Base-by-base conservation (phyloP, 2,113 vertebrate species). In the Hydrolagus affinis region DNA sequence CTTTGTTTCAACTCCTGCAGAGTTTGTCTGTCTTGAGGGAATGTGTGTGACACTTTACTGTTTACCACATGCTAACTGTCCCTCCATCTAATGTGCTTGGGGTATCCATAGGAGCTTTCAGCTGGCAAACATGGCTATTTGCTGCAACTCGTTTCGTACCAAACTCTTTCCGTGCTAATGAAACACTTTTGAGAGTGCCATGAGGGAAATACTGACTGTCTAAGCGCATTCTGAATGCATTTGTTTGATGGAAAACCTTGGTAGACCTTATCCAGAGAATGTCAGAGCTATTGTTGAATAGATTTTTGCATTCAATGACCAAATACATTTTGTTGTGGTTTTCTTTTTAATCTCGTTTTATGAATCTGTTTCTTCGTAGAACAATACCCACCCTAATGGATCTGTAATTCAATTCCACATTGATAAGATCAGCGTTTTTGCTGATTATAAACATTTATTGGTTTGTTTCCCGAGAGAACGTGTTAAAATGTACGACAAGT, bases 171-270 rank as follows among this genome's bases (percentile, higher is more conserved):
- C 21, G 62, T 14, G 21, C 10, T 66, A 83, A 32, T 66, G n/a
- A 83, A 66, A 66, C 8, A 28, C 30, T 1, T 30, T 66, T 83
- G 23, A 3, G 66, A 83, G 28, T 83, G 23, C 78, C 78, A 32
- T 83, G 25, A 66, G 62, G 62, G 25, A 83, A 83, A 66, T 66
- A 19, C 25, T 21, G 78, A 64, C 66, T 83, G 66, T 83, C 78
- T 21, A 15, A 19, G 25, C 64, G 28, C 62, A 3, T 66, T 12
- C 28, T 25, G 14, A 32, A 23, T 4, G 62, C 60, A 68, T 59
- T 28, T 28, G 66, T 30, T 4, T 66, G 30, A 15, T 75, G 11
- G 23, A 64, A 66, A 28, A 21, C 3, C 25, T 66, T 32, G 30
- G 23, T 57, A 17, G 28, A 64, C 64, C 64, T 30, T 80, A 17